A percentile compares a stretch with the other conserved stretches of the same genome.
Evolutionary conservation across 2,888 invertebrate genomes (phyloP).

Genomic region (Plebejus anna): DNA sequence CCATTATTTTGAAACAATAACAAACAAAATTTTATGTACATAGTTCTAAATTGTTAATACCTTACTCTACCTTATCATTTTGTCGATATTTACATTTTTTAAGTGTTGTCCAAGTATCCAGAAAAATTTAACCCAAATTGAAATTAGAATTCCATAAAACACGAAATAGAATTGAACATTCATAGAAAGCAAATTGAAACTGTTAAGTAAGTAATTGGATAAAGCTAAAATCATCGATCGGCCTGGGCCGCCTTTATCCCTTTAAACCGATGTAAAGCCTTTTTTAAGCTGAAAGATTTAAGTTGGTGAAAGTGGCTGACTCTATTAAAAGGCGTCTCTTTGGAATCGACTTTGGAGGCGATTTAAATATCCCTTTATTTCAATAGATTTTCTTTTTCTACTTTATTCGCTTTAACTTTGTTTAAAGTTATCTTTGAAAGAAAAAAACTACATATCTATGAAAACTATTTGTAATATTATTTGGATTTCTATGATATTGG

Average conservation of each 20-base stretch:
- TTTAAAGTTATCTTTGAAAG: neutral
- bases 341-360: slow-evolving; percentile 44
- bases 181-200: slow-evolving; percentile 26
- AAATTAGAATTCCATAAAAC: neutral
- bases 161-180: neutral
- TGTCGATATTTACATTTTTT: neutral
- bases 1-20: neutral
- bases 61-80: neutral
- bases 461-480: neutral
- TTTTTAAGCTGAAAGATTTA: slow-evolving; percentile 78
- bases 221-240: slow-evolving; percentile 66
- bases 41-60: neutral
- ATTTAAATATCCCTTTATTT: slow-evolving; percentile 38
- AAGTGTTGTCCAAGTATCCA: neutral
- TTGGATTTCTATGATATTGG: too few relatives aligned
- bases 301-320: slow-evolving; percentile 76
- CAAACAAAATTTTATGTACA: neutral
- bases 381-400: slow-evolving; percentile 32
- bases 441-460: neutral
- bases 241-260: slow-evolving; percentile 71
- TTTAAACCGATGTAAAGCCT: slow-evolving; percentile 78
- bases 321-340: slow-evolving; percentile 74
- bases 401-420: slow-evolving; percentile 22
- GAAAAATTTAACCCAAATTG: neutral
- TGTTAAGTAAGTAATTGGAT: slow-evolving; percentile 56